Evolutionary conservation across 1,140 invertebrate species (phyloP).

Genomic region (Sinonovacula constricta): DNA sequence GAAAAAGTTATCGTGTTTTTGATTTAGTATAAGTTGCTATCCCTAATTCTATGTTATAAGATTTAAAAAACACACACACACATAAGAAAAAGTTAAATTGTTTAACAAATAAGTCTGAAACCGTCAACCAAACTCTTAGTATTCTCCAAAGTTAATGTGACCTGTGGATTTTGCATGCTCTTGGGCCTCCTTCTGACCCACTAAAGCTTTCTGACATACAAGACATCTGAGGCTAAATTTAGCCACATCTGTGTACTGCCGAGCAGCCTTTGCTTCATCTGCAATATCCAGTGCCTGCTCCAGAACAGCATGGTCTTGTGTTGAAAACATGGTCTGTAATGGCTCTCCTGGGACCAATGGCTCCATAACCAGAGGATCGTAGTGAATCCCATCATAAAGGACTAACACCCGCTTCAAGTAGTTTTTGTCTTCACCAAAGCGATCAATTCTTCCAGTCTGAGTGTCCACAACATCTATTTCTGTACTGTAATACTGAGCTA

Average conservation of each 20-base stretch:
- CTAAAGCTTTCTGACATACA: slow-evolving; percentile 86
- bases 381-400: slow-evolving; percentile 97
- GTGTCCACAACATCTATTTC: slow-evolving; percentile 97
- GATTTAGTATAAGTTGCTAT: no score
- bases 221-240: slow-evolving; percentile 91
- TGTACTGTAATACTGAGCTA: slow-evolving; percentile 92
- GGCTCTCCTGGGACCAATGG: slow-evolving; percentile 76
- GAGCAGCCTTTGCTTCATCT: slow-evolving; percentile 89
- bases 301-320: slow-evolving; percentile 85
- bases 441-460: slow-evolving; percentile 91
- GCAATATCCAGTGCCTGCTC: slow-evolving; percentile 90
- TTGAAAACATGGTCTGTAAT: slow-evolving; percentile 87
- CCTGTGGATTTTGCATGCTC: slow-evolving; percentile 90
- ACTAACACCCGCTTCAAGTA: slow-evolving; percentile 92
- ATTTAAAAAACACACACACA: no score
- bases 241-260: slow-evolving; percentile 93
- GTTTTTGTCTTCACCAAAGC: slow-evolving; percentile 95
- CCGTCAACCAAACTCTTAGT: no score
- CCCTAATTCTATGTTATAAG: no score
- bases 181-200: slow-evolving; percentile 88
- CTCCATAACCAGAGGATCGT: slow-evolving; percentile 95
- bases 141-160: slow-evolving; percentile 93
- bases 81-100: no score
- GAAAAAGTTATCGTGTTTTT: no score
- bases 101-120: no score